Base-by-base conservation (phyloP, 2,888 invertebrate genomes). In the Odontocerum albicorne region DNA sequence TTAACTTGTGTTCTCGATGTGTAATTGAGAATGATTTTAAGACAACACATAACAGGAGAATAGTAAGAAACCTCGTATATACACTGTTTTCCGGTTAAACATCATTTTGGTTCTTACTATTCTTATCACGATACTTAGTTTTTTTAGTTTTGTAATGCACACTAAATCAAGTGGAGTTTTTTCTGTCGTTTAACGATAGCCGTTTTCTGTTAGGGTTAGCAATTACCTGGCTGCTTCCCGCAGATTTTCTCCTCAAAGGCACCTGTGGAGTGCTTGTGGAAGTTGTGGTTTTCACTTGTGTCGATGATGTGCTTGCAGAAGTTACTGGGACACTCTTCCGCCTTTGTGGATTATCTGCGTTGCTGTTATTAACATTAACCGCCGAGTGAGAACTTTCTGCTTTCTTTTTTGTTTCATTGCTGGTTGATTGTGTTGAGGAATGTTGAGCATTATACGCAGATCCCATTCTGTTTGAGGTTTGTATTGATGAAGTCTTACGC, bases 211-310 rank as follows among this genome's bases (percentile, higher is more conserved):
- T 75, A 56, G 73, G 74, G 19, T 15, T 36, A 6, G 38, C 17
- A 62, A 74, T 72, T 4, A 20, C 19, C 10, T 51, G 51, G 38
- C 49, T 49, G 57, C 72, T 74, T 2, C 77, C 77, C 17, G 77
- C 77, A 0, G 79, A 77, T 70, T 80, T 77, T 63, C 79, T 75
- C 27, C 80, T 66, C 58, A 79, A 70, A 3, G 71, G 69, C 1
- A 73, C 72, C 0, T 65, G 36, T 2, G 51, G 36, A 12, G 47
- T 43, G 32, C 32, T 51, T 1, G 42, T 65, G 44, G 63, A 66
- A 2, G 70, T 67, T 0, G 64, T 71, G 1, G 72, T 68, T 39
- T 66, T 72, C 3, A 66, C 65, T 3, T 6, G 49, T 38, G 52
- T 52, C 10, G 56, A 49, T 15, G 38, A 50, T n/a, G 54, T 42